A percentile compares a stretch with the other conserved stretches of the same genome.
phyloP scores from a whole-genome alignment of 2,888 invertebrate species.

The Cenopis cana region DNA sequence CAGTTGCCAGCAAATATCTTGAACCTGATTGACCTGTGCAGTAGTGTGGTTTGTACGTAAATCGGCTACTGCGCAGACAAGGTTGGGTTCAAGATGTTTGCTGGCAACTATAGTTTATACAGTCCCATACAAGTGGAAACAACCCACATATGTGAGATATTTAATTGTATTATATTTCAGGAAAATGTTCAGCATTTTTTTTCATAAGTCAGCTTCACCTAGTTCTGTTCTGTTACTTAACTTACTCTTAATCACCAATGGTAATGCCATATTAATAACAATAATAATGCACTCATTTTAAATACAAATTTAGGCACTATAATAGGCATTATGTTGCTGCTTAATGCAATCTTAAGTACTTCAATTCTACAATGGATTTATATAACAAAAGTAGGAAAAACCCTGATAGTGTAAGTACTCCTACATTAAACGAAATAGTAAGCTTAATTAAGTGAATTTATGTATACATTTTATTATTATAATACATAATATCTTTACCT shows the following conservation, averaged over 20 bases:
- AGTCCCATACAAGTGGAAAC: neutral
- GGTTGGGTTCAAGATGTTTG: too few relatives aligned
- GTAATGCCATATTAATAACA: too few relatives aligned
- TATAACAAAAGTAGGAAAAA: conserved; percentile 30
- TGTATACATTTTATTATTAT: conserved; percentile 35
- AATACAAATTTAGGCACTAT: conserved; percentile 44
- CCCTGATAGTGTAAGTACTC: conserved; percentile 22
- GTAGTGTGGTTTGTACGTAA: too few relatives aligned
- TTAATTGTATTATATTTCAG: neutral
- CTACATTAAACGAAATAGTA: conserved; percentile 21
- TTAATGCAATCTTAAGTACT: conserved; percentile 44
- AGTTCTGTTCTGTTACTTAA: conserved; percentile 16
- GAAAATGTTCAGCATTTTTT: neutral
- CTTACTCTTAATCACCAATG: conserved; percentile 30
- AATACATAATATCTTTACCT: conserved; percentile 51
- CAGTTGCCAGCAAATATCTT: too few relatives aligned
- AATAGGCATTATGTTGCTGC: conserved; percentile 41
- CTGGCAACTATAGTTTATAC: neutral
- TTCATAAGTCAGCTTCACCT: neutral
- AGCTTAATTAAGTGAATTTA: conserved; percentile 18
- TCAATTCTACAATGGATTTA: conserved; percentile 22
- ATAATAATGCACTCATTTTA: conserved; percentile 21
- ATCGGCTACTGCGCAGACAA: too few relatives aligned
- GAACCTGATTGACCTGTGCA: too few relatives aligned
- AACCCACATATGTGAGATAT: neutral